Evolutionary conservation across 2,888 invertebrate species (phyloP), one percentile per base, ranked within the genome.

Genomic region (Gastracanthus pulcherrimus): DNA sequence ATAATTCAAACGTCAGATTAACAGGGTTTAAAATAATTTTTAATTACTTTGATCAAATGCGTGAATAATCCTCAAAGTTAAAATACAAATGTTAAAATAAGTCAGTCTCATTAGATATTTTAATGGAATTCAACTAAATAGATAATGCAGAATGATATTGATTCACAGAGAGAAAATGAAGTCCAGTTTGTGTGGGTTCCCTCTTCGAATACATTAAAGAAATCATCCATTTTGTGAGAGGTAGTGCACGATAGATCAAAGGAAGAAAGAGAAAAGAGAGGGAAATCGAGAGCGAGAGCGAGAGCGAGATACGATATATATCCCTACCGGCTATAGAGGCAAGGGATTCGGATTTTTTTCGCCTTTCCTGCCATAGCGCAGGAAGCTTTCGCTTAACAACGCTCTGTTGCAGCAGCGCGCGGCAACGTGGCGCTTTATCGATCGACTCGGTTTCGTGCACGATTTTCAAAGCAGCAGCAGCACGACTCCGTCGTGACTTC

Each of bases 371-470:
- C 5, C 13, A 16, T n/a, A 34, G 23, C 29, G 70, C 26, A 71
- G 78, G 55, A 78, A 64, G 78, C 62, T 78, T 55, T 78, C 64
- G 78, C 71, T 78, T 41, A 41, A 78, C 71, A 71, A 71, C 71
- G 78, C 51, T 13, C 34, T 19, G 76, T 45, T 67, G 58, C 67
- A 75, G 76, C 60, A 31, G 51, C 29, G 34, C 55, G 51, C 19
- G 69, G 55, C 55, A 55, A 55, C 55, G 55, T 55, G 55, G 36
- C 23, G 38, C 58, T 64, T 38, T 64, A 64, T 64, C 64, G 64
- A 64, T 64, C 64, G 38, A 7, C 60, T 77, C 62, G 62, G 48
- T 78, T 71, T 71, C 70, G 71, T 64, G 71, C 78, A 78, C 78
- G 71, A 78, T 78, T 78, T 62, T 55, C 77, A 58, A 64, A 74